Conservation (phyloP, 2,888 invertebrate species). For the Flexamia atlantica region DNA sequence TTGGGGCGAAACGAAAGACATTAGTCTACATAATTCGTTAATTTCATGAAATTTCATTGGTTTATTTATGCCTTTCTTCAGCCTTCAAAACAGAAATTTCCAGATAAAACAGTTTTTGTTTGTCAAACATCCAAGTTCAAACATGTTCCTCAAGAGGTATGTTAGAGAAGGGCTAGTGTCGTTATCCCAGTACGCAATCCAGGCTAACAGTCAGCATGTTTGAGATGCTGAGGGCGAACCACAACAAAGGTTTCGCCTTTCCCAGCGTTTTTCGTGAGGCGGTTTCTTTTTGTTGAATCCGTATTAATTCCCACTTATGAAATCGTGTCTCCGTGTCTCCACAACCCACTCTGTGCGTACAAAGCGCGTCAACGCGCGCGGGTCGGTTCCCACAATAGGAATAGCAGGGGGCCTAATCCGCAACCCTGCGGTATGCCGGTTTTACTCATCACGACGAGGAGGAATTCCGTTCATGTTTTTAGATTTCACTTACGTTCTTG, state of each 20-base stretch:
- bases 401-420: neutral
- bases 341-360: neutral
- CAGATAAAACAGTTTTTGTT: too few species aligned
- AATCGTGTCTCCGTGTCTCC: conserved; percentile 34
- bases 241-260: conserved; percentile 23
- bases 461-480: neutral
- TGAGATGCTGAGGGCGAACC: conserved; percentile 19
- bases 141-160: neutral
- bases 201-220: conserved; percentile 9
- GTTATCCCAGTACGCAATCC: conserved; percentile 11
- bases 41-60: too few species aligned
- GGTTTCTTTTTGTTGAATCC: conserved; percentile 44
- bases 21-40: too few species aligned
- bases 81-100: too few species aligned
- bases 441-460: neutral
- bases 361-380: conserved; percentile 29
- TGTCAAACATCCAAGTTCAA: too few species aligned
- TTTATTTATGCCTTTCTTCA: too few species aligned
- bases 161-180: too few species aligned
- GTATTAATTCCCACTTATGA: conserved; percentile 54
- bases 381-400: neutral
- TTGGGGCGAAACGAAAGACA: too few species aligned
- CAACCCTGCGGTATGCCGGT: neutral
- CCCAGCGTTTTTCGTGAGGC: conserved; percentile 39
- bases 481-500: too few species aligned